A percentile compares a stretch with the other conserved stretches of the same genome.
Evolutionary conservation across 2,113 vertebrate genomes (phyloP).

Genomic region (Candoia aspera): DNA sequence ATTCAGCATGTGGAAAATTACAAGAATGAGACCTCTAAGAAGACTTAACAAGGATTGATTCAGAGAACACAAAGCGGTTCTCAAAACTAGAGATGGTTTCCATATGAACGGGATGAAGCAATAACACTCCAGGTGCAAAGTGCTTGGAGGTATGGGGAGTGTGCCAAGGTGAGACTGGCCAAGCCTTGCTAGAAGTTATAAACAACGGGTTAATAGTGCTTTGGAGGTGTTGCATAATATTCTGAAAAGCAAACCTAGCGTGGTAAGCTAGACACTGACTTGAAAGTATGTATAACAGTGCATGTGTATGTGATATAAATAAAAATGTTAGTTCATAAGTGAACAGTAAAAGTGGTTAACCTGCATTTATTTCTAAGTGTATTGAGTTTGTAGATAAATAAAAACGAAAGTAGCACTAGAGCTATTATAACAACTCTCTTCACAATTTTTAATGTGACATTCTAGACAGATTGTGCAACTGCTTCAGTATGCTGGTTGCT

Average conservation of each 20-base stretch:
- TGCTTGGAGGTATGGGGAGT: not conserved
- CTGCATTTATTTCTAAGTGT: too few species aligned
- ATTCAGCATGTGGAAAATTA: not conserved
- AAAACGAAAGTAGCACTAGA: too few species aligned
- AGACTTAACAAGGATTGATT: not conserved
- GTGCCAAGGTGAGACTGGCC: not conserved
- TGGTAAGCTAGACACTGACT: too few species aligned
- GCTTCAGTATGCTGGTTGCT: not conserved
- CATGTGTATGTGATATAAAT: too few species aligned
- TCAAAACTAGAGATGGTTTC: not conserved
- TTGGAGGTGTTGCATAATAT: not conserved
- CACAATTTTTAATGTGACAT: not conserved
- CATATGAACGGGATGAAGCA: not conserved
- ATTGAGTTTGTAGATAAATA: too few species aligned
- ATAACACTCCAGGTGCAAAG: not conserved
- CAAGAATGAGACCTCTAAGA: not conserved
- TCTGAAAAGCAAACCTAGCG: not conserved
- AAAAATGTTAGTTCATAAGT: too few species aligned
- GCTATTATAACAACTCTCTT: not conserved
- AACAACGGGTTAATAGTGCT: not conserved
- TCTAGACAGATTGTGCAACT: not conserved
- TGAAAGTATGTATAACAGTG: too few species aligned
- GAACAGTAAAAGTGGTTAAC: too few species aligned
- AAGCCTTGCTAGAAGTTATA: not conserved
- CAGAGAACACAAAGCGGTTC: not conserved